Evolutionary conservation across 2,888 invertebrate species (phyloP).

Genomic region (Alviniconcha strummeri): DNA sequence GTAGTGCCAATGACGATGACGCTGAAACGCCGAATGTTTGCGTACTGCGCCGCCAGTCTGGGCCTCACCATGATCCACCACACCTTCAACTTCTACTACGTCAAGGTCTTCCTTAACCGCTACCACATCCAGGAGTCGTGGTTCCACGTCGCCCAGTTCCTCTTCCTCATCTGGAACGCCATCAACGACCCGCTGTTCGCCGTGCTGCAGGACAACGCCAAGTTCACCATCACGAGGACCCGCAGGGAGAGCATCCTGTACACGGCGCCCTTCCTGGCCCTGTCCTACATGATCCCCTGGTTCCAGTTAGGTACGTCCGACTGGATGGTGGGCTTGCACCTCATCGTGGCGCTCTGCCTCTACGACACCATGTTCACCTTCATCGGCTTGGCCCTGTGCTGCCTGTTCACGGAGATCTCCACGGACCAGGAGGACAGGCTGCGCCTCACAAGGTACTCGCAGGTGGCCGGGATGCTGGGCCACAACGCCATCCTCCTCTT

Average conservation of each 20-base stretch:
- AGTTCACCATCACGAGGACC: constrained; percentile 66
- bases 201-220: constrained; percentile 68
- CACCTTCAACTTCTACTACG: constrained; percentile 75
- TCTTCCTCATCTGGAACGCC: constrained; percentile 75
- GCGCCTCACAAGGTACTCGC: constrained; percentile 68
- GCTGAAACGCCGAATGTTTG: constrained; percentile 46
- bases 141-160: constrained; percentile 73
- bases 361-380: constrained; percentile 75
- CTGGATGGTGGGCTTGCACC: constrained; percentile 72
- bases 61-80: constrained; percentile 66
- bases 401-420: constrained; percentile 72
- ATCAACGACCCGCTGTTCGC: constrained; percentile 75
- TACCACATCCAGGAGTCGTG: constrained; percentile 73
- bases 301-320: constrained; percentile 3
- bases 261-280: constrained; percentile 72
- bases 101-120: constrained; percentile 73
- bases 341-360: constrained; percentile 72
- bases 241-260: constrained; percentile 72
- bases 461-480: constrained; percentile 60
- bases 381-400: constrained; percentile 71
- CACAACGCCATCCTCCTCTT: constrained; percentile 58
- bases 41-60: constrained; percentile 57
- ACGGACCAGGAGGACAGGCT: constrained; percentile 65
- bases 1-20: constrained; percentile 7
- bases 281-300: constrained; percentile 74